Evolutionary conservation across 1,140 invertebrate species (phyloP).

Genomic region (Armadillidium nasatum): DNA sequence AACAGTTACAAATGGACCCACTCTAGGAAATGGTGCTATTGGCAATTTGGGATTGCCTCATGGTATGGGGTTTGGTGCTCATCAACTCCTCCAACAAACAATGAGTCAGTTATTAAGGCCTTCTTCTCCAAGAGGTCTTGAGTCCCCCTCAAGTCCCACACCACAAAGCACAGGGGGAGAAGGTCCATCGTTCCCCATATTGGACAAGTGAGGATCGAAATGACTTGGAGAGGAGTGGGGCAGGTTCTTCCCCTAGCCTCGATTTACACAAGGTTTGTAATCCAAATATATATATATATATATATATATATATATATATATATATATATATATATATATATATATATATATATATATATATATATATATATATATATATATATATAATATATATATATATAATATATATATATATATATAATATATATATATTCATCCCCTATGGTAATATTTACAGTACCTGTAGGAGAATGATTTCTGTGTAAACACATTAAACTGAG

Average conservation of each 20-base stretch:
- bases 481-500: no score
- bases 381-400: neutral
- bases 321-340: neutral
- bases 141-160: neutral
- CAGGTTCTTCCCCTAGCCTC: neutral
- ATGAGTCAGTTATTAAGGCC: neutral
- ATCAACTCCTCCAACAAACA: neutral
- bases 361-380: neutral
- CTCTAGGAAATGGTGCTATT: neutral
- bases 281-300: neutral
- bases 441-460: no score
- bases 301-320: neutral
- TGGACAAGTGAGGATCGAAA: neutral
- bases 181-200: neutral
- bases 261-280: slow-evolving; percentile 4
- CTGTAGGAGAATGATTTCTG: no score
- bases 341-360: neutral
- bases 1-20: neutral
- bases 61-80: neutral
- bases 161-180: neutral
- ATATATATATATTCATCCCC: neutral
- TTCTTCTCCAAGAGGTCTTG: neutral
- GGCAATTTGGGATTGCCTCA: neutral
- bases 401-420: slow-evolving; percentile 9
- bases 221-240: neutral